Conservation (phyloP, 2,797 vertebrate genomes). For the Catamblyrhynchus diadema region DNA sequence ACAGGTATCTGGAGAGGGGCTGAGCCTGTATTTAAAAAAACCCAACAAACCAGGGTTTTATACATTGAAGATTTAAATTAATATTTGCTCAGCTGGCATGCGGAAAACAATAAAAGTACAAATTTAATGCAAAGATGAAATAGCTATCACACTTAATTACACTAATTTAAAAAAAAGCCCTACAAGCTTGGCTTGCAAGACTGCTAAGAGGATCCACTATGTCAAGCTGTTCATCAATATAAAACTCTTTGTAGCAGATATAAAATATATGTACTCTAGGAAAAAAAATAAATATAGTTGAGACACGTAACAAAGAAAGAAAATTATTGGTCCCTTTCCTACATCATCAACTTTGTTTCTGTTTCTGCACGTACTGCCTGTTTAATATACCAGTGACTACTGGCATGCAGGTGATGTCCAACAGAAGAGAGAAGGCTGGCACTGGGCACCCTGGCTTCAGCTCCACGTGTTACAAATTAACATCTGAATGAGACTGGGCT, state of each 20-base stretch:
- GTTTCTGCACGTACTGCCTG: not conserved
- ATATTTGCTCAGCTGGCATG: not conserved
- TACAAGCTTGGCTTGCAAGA: not conserved
- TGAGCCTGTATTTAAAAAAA: not conserved
- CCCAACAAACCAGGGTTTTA: not conserved
- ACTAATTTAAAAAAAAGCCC: not conserved
- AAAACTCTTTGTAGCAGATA: not conserved
- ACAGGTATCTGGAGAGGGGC: not conserved
- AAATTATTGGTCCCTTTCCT: not conserved
- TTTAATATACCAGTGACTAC: not conserved
- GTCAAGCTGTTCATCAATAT: not conserved
- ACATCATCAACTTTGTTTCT: not conserved
- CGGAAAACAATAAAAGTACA: not conserved
- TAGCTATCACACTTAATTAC: not conserved
- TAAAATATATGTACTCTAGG: not conserved
- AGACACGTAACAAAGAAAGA: not conserved
- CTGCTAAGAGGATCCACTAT: not conserved
- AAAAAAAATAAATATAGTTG: not conserved
- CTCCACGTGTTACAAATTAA: not conserved
- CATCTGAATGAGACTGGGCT: not conserved
- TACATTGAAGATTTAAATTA: not conserved
- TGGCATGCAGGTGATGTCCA: not conserved
- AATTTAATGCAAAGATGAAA: not conserved
- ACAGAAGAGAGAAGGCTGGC: not conserved
- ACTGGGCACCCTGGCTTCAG: rapidly evolving